Percentiles rank a stretch among this genome's conserved stretches.
Evolutionary conservation across 2,797 vertebrate genomes (phyloP).

Genomic region (Aulostomus chinensis): DNA sequence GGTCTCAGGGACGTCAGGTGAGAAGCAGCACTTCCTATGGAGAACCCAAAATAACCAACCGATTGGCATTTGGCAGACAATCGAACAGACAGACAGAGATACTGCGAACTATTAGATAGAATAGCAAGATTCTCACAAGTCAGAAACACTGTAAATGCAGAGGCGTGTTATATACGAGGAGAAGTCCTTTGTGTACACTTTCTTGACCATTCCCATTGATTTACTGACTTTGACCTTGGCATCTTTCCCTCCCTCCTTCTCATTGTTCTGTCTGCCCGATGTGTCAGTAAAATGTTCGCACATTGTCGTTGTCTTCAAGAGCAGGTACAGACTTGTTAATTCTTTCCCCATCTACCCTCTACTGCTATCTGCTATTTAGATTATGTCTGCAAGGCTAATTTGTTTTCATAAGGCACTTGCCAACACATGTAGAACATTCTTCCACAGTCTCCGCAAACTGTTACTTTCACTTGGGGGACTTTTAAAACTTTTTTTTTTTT

Average conservation of each 20-base stretch:
- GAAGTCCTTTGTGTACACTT: conserved; percentile 3
- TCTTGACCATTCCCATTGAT: conserved; percentile 29
- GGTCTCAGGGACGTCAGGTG: conserved; percentile 81
- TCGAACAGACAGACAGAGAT: conserved; percentile 12
- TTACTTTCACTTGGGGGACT: conserved; percentile 71
- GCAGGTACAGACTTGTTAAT: conserved; percentile 73
- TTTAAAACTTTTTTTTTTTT: conserved; percentile 52
- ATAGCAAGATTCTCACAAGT: conserved; percentile 7
- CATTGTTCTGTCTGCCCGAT: conserved; percentile 64
- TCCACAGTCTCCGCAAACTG: conserved; percentile 55
- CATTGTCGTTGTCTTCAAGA: conserved; percentile 66
- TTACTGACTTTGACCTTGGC: conserved; percentile 64
- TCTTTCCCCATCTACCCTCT: conserved; percentile 30
- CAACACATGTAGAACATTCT: conserved; percentile 58
- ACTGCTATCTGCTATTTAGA: conserved; percentile 60
- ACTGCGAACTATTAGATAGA: too few relatives aligned
- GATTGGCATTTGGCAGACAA: conserved; percentile 18
- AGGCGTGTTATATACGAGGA: background rate
- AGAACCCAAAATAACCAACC: conserved; percentile 66
- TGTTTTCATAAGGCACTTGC: conserved; percentile 64
- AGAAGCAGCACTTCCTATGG: conserved; percentile 70
- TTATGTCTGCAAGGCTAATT: conserved; percentile 59
- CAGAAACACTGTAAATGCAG: conserved; percentile 3
- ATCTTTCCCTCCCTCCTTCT: conserved; percentile 27
- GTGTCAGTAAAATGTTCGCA: conserved; percentile 73